Evolutionary conservation across 2,113 vertebrate genomes (phyloP).

Genomic region (Athene cunicularia): DNA sequence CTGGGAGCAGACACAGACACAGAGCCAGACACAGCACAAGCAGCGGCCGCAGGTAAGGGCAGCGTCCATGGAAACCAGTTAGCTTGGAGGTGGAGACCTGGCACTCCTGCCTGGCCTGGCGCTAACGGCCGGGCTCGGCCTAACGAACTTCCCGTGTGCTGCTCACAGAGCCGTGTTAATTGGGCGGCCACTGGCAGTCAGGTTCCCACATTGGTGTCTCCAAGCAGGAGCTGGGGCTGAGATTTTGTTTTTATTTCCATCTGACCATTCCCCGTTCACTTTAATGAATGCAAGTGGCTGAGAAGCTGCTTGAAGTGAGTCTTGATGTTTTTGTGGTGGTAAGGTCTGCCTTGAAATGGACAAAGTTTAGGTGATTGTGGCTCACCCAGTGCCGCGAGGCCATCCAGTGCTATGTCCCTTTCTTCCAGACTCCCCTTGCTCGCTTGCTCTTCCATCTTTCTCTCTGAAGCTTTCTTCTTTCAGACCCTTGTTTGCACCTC

Average conservation of each 20-base stretch:
- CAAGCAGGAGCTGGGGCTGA: neutral
- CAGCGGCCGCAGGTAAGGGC: conserved; percentile 86
- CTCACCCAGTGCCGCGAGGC: neutral
- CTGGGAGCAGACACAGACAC: conserved; percentile 97
- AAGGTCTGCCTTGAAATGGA: neutral
- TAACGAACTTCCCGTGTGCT: rapidly evolving
- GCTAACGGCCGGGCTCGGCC: neutral
- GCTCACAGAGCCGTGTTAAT: neutral
- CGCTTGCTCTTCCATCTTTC: neutral
- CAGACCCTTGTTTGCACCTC: neutral
- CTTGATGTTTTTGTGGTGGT: neutral
- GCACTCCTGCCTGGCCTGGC: neutral
- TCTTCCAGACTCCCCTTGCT: neutral
- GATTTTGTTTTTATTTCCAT: neutral
- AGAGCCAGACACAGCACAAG: conserved; percentile 96
- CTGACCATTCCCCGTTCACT: rapidly evolving
- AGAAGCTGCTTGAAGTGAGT: neutral
- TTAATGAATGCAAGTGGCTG: neutral
- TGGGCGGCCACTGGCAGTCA: neutral
- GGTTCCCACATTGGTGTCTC: neutral
- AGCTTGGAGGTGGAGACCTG: neutral
- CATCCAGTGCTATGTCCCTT: neutral
- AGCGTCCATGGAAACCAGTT: neutral
- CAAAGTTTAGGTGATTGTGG: neutral
- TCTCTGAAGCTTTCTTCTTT: neutral